phyloP scores from a whole-genome alignment of 2,113 vertebrate species.

The Eublepharis macularius region DNA sequence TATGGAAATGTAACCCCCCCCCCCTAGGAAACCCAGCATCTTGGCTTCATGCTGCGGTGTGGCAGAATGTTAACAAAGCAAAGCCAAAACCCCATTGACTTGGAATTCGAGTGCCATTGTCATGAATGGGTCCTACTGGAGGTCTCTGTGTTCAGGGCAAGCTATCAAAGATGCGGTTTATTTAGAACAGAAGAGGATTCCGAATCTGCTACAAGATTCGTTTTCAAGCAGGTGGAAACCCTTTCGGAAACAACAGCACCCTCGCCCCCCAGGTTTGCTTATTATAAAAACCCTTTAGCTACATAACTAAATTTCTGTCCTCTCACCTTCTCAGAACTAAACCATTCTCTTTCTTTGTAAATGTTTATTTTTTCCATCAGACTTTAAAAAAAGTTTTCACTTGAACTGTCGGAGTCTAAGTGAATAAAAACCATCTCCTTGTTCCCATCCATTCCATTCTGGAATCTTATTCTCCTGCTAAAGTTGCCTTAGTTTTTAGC shows the following conservation, averaged over 20 bases:
- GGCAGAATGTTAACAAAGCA: background rate
- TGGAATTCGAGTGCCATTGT: background rate
- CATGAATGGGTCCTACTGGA: background rate
- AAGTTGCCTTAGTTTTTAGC: background rate
- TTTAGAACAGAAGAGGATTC: too few species aligned
- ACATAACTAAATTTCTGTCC: background rate
- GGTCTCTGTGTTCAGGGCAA: too few species aligned
- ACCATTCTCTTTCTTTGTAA: background rate
- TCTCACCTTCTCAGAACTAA: background rate
- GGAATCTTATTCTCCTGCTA: background rate
- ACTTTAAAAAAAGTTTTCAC: slow-evolving; percentile 17
- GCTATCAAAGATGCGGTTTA: background rate
- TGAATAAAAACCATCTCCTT: background rate
- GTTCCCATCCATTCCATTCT: background rate
- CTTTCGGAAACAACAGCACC: background rate
- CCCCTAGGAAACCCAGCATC: background rate
- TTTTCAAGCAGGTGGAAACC: background rate
- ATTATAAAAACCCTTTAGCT: background rate
- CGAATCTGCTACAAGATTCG: background rate
- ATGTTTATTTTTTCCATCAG: background rate
- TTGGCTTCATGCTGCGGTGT: background rate
- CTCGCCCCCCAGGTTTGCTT: background rate
- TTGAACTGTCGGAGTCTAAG: slow-evolving; percentile 2
- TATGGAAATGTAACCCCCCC: too few species aligned
- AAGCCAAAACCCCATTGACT: background rate